Evolutionary conservation across 2,797 vertebrate species (phyloP).

Genomic region (Sarcoramphus papa): DNA sequence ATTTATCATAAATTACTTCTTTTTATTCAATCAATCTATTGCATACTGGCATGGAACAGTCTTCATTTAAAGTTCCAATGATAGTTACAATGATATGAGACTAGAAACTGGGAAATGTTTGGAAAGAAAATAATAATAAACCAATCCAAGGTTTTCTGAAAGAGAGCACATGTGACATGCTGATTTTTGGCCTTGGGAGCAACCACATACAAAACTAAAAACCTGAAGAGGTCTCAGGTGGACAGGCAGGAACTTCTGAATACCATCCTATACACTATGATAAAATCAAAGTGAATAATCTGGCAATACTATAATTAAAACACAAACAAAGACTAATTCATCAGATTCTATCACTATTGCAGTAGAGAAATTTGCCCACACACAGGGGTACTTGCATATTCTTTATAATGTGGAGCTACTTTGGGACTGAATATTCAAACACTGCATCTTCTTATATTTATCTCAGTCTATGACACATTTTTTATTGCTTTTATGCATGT

Average conservation of each 20-base stretch:
- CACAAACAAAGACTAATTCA: not conserved
- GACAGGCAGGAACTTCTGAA: not conserved
- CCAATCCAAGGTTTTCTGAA: not conserved
- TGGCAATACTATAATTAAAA: not conserved
- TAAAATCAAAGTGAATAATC: not conserved
- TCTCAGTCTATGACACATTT: not conserved
- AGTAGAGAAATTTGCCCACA: not conserved
- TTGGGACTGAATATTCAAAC: not conserved
- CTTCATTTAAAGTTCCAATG: not conserved
- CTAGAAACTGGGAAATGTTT: not conserved
- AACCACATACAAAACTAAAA: not conserved
- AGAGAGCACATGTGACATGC: not conserved
- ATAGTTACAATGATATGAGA: not conserved
- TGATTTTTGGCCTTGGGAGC: not conserved
- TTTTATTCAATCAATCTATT: not conserved
- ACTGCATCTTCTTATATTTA: not conserved
- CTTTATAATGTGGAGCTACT: not conserved
- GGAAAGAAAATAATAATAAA: not conserved
- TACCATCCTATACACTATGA: not conserved
- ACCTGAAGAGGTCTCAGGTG: not conserved
- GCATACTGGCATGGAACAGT: not conserved
- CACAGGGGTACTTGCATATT: not conserved
- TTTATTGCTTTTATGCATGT: not conserved
- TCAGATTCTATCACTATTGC: not conserved
- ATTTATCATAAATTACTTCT: not conserved